Evolutionary conservation across 2,888 invertebrate genomes (phyloP).

Genomic region (Trimorus sp.): DNA sequence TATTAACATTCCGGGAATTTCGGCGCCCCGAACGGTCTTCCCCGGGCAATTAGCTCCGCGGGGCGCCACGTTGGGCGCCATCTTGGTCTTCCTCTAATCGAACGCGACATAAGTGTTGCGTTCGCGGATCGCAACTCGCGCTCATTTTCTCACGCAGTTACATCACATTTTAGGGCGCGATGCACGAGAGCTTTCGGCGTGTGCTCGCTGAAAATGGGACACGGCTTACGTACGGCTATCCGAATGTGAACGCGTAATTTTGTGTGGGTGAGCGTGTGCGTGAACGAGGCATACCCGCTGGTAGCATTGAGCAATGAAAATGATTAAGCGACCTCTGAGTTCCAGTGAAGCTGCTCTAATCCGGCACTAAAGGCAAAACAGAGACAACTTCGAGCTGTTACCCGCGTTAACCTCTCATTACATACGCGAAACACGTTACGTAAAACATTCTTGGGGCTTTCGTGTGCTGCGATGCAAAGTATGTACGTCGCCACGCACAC

Average conservation of each 20-base stretch:
- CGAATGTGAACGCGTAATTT: slow-evolving; percentile 24
- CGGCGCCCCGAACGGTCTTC: slow-evolving; percentile 8
- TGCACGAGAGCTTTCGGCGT: slow-evolving; percentile 63
- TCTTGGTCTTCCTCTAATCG: slow-evolving; percentile 32
- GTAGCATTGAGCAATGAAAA: slow-evolving; percentile 73
- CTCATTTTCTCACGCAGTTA: slow-evolving; percentile 37
- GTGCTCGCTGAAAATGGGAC: slow-evolving; percentile 66
- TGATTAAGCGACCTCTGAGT: slow-evolving; percentile 78
- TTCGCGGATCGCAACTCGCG: slow-evolving; percentile 29
- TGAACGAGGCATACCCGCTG: slow-evolving; percentile 12
- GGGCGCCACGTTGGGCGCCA: slow-evolving; percentile 5
- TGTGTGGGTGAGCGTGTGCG: slow-evolving; percentile 32
- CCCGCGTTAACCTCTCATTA: slow-evolving; percentile 72
- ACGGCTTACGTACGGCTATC: slow-evolving; percentile 64
- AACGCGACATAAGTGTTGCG: slow-evolving; percentile 35
- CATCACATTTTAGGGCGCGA: slow-evolving; percentile 59
- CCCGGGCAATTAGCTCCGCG: slow-evolving; percentile 18
- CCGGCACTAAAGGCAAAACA: slow-evolving; percentile 78
- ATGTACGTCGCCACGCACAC: slow-evolving; percentile 32
- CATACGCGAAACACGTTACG: slow-evolving; percentile 66
- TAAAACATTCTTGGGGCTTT: slow-evolving; percentile 39
- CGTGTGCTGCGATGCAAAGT: slow-evolving; percentile 41
- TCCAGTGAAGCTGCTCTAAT: slow-evolving; percentile 78
- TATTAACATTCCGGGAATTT: slow-evolving; percentile 21
- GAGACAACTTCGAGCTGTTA: slow-evolving; percentile 74